These are phyloP conservation scores for Catagonus wagneri DNA, from an alignment of 2,113 vertebrate species.

Conservation along the genomic window DNA sequence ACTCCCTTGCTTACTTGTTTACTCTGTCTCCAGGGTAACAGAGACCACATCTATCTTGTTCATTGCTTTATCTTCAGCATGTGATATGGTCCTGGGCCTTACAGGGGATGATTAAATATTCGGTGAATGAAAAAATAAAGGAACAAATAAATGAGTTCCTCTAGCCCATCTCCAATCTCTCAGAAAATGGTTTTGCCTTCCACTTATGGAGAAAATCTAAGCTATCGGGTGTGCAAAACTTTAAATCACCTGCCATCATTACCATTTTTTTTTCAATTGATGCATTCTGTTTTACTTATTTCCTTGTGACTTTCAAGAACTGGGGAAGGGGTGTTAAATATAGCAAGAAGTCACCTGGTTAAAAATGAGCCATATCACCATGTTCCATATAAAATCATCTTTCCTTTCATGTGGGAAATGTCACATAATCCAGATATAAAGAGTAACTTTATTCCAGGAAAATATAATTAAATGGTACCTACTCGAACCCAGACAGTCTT, in stretches of 20 bases:
- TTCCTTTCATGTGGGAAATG: not conserved
- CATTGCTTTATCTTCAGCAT: not conserved
- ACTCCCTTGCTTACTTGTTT: not conserved
- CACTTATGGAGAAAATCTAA: slow-evolving; percentile 6
- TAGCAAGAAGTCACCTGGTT: not conserved
- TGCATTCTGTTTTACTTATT: not conserved
- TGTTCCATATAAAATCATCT: not conserved
- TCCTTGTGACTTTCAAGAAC: not conserved
- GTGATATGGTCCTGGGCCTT: not conserved
- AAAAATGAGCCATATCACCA: not conserved
- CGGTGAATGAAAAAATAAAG: not conserved
- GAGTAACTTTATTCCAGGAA: slow-evolving; percentile 2
- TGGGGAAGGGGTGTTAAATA: not conserved
- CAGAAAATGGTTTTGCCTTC: not conserved
- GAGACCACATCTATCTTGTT: not conserved
- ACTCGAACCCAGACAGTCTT: not conserved
- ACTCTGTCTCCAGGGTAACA: not conserved
- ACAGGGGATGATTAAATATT: not conserved
- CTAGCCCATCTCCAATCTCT: not conserved
- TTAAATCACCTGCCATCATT: not conserved
- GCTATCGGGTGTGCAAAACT: not conserved
- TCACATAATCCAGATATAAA: not conserved
- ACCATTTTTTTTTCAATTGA: not conserved
- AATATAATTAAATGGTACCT: not conserved
- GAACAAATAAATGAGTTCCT: not conserved